Percentiles rank a stretch among this genome's conserved stretches.
Evolutionary conservation across 1,140 invertebrate species (phyloP).

Genomic region (Elysia chlorotica): DNA sequence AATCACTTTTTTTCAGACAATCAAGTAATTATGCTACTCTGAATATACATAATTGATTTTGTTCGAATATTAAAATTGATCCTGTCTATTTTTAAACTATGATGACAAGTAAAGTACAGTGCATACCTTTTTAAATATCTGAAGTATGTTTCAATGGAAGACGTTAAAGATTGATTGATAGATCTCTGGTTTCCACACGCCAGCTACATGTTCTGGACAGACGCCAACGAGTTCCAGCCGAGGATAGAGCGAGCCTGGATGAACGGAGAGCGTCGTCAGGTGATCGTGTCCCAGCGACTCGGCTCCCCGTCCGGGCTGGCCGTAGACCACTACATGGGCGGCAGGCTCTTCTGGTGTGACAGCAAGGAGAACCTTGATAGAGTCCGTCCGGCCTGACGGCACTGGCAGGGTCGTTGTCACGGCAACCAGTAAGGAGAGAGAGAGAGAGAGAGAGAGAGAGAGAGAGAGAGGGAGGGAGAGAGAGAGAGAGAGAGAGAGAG

Average conservation of each 20-base stretch:
- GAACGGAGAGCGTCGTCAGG: conserved; percentile 86
- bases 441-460: too few relatives aligned
- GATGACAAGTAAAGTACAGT: too few relatives aligned
- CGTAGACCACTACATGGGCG: conserved; percentile 84
- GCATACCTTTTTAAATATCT: too few relatives aligned
- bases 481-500: too few relatives aligned
- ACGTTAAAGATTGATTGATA: too few relatives aligned
- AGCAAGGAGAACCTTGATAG: conserved; percentile 91
- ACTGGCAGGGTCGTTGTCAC: conserved; percentile 76
- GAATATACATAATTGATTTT: too few relatives aligned
- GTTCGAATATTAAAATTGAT: too few relatives aligned
- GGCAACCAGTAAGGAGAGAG: conserved; percentile 67
- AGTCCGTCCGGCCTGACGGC: conserved; percentile 84
- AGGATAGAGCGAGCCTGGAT: conserved; percentile 79
- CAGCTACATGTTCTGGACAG: conserved; percentile 88
- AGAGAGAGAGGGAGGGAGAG: too few relatives aligned
- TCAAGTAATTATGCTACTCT: too few relatives aligned
- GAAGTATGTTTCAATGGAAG: too few relatives aligned
- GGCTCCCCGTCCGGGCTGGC: conserved; percentile 85
- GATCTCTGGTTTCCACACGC: conserved; percentile 40
- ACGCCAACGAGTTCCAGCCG: conserved; percentile 78
- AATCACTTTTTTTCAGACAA: too few relatives aligned
- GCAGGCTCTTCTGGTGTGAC: conserved; percentile 93
- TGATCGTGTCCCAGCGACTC: conserved; percentile 79
- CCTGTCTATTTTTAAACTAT: too few relatives aligned